These are phyloP conservation scores for Perodicticus potto DNA, from an alignment of 2,797 vertebrate genomes.

Conservation along the genomic window DNA sequence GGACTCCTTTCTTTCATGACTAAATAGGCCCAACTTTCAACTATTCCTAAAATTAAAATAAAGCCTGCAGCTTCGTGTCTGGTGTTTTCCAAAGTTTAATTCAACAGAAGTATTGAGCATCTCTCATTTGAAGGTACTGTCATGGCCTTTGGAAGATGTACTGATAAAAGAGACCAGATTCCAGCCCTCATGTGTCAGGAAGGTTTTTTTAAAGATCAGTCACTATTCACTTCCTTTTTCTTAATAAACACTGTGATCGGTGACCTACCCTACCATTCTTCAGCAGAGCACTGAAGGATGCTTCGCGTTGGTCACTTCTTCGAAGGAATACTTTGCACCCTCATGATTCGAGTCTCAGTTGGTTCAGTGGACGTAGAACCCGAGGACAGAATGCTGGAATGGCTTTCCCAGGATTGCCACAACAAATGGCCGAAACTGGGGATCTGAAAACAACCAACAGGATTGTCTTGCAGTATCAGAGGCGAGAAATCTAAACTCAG, in stretches of 20 bases:
- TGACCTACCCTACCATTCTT: neutral
- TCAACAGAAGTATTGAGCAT: neutral
- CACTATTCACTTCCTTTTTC: neutral
- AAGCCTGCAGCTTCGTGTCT: neutral
- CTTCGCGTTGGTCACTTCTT: too few species aligned
- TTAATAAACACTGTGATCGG: neutral
- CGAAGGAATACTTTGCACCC: neutral
- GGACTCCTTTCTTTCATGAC: neutral
- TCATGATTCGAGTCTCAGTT: neutral
- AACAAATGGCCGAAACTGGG: neutral
- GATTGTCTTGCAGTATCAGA: neutral
- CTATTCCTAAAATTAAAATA: constrained; percentile 24
- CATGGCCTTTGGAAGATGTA: neutral
- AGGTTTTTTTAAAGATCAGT: neutral
- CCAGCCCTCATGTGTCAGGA: neutral
- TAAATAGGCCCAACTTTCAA: neutral
- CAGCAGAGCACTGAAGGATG: neutral
- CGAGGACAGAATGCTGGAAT: neutral
- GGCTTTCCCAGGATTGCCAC: neutral
- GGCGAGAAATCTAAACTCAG: neutral
- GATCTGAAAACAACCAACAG: neutral
- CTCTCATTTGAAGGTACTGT: neutral
- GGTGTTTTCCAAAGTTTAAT: constrained; percentile 31
- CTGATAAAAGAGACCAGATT: neutral
- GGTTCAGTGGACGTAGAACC: neutral